These are phyloP conservation scores for Electrona antarctica DNA, from an alignment of 2,113 vertebrate genomes.

Conservation along the genomic window DNA sequence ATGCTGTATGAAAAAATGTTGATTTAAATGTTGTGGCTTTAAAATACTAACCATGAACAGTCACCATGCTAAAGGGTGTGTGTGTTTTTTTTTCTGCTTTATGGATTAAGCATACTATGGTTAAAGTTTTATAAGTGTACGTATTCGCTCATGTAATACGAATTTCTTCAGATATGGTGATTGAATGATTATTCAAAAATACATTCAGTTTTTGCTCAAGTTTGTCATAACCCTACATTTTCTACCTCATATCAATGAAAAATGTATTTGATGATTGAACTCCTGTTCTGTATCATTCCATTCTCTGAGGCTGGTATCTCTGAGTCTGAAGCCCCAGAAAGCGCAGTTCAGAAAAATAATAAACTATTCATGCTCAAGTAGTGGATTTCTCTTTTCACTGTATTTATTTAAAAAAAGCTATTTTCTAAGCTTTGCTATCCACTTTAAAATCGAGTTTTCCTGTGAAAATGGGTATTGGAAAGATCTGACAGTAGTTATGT, in stretches of 20 bases:
- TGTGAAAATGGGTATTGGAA: too few species aligned
- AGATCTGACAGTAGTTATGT: too few species aligned
- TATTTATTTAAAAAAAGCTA: too few species aligned
- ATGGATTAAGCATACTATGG: slow-evolving; percentile 36
- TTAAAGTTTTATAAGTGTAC: slow-evolving; percentile 53
- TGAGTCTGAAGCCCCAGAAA: slow-evolving; percentile 50
- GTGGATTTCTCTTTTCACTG: not conserved
- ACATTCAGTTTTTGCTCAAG: slow-evolving; percentile 35
- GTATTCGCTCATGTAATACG: slow-evolving; percentile 39
- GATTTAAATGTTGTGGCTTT: slow-evolving; percentile 87
- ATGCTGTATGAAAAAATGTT: slow-evolving; percentile 85
- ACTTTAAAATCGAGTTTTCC: too few species aligned
- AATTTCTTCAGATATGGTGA: slow-evolving; percentile 41
- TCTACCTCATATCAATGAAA: slow-evolving; percentile 71
- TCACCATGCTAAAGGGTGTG: slow-evolving; percentile 82
- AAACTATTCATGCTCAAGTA: slow-evolving; percentile 45
- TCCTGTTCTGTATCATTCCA: slow-evolving; percentile 65
- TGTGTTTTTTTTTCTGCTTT: slow-evolving; percentile 25
- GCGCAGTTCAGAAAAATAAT: slow-evolving; percentile 60
- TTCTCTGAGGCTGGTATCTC: slow-evolving; percentile 53
- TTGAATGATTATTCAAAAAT: slow-evolving; percentile 29
- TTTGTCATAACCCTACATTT: slow-evolving; percentile 65
- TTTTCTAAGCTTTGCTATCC: too few species aligned
- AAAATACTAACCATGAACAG: slow-evolving; percentile 78
- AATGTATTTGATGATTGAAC: slow-evolving; percentile 56